Conservation (phyloP, 2,797 vertebrate species). For the Phataginus tricuspis region DNA sequence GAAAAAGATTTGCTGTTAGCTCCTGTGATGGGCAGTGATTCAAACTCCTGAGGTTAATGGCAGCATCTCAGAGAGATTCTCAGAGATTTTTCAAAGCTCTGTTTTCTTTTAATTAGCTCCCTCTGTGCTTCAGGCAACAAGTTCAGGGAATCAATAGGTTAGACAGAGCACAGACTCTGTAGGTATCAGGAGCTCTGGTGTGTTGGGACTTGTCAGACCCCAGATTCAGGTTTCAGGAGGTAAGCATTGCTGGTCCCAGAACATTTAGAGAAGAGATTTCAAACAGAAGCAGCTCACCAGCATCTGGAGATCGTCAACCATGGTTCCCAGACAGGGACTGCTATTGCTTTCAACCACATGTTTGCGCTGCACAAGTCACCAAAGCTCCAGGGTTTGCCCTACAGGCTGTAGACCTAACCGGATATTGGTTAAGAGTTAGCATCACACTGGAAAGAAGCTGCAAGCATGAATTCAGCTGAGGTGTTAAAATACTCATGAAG, state of each 20-base stretch:
- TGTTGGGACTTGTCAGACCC: conserved; percentile 67
- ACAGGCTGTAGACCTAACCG: neutral
- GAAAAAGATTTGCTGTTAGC: conserved; percentile 55
- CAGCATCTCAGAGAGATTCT: conserved; percentile 67
- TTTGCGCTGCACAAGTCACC: neutral
- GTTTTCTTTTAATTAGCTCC: conserved; percentile 78
- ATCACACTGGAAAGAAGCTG: conserved; percentile 6
- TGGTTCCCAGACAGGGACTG: neutral
- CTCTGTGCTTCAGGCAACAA: conserved; percentile 70
- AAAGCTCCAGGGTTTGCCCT: neutral
- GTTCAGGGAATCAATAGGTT: conserved; percentile 74
- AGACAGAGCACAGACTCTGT: conserved; percentile 49
- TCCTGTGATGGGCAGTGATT: conserved; percentile 58
- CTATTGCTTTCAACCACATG: neutral
- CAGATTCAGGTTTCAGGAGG: conserved; percentile 63
- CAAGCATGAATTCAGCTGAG: neutral
- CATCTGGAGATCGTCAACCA: neutral
- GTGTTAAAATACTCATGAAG: neutral
- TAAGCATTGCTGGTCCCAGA: conserved; percentile 34
- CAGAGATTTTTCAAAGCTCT: conserved; percentile 72
- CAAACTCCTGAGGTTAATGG: conserved; percentile 75
- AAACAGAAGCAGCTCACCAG: conserved; percentile 33
- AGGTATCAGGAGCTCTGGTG: conserved; percentile 19
- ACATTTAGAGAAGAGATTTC: conserved; percentile 42
- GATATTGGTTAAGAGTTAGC: conserved; percentile 30